Evolutionary conservation across 2,888 invertebrate species (phyloP).

Genomic region (Agonopterix arenella): DNA sequence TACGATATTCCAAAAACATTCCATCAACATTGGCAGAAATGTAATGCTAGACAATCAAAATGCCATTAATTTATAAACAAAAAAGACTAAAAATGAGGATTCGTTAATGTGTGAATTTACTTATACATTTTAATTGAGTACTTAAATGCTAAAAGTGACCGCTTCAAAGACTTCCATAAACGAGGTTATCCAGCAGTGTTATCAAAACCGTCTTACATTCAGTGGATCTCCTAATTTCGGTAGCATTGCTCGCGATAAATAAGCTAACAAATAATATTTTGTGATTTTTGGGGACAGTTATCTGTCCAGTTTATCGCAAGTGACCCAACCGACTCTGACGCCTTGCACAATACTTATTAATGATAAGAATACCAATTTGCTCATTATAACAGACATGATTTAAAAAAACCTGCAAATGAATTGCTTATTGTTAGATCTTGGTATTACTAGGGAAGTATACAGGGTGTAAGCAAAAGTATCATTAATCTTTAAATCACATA

Average conservation of each 20-base stretch:
- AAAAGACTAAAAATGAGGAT: too few relatives aligned
- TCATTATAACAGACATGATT: constrained; percentile 16
- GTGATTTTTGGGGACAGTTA: constrained; percentile 38
- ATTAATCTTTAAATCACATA: too few relatives aligned
- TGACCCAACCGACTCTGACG: constrained; percentile 46
- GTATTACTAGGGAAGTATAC: too few relatives aligned
- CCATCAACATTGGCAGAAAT: too few relatives aligned
- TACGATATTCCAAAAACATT: too few relatives aligned
- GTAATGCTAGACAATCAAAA: too few relatives aligned
- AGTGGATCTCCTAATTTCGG: constrained; percentile 31
- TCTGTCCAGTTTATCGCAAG: constrained; percentile 51
- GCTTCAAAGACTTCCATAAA: constrained; percentile 19
- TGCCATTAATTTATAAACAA: too few relatives aligned
- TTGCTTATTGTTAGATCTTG: too few relatives aligned
- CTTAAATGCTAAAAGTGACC: constrained; percentile 12
- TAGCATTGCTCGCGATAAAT: constrained; percentile 35
- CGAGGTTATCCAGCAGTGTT: constrained; percentile 33
- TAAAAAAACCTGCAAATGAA: too few relatives aligned
- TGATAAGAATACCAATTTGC: constrained; percentile 49
- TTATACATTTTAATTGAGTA: background rate
- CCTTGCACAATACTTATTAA: constrained; percentile 54
- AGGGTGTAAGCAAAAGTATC: too few relatives aligned
- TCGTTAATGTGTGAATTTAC: too few relatives aligned
- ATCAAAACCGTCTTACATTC: constrained; percentile 23
- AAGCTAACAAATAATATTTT: constrained; percentile 36